Evolutionary conservation across 1,140 invertebrate species (phyloP), one percentile per base, ranked within the genome.

Genomic region (Lasaia peninsularis): DNA sequence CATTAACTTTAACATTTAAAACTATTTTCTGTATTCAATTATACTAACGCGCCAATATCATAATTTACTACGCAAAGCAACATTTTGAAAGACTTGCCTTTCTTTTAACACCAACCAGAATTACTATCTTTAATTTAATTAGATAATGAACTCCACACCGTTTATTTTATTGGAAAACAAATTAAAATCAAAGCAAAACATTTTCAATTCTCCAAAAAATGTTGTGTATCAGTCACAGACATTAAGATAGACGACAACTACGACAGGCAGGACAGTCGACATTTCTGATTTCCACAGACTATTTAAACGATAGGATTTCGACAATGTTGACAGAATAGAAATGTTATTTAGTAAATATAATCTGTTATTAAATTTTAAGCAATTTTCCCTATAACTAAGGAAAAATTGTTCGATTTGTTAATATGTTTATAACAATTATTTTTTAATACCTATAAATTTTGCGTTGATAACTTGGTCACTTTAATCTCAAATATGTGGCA

Each of bases 11-110:
- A 60, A 54, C 33, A 48, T 34, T 33, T 40, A 33, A 40, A 58
- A 33, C 44, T 33, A 10, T 10, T 60, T 33, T 56, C 33, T 16
- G 9, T n/a, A 44, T 49, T 56, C 33, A 18, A 63, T 55, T 14
- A 53, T 51, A 71, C 63, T 75, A 78, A 73, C 71, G 78, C 78
- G 78, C 73, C 78, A 84, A 83, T 70, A 73, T 60, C 58, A 66
- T 58, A 56, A 60, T 69, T 58, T 58, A 67, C 69, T 63, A 69
- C 69, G 63, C 66, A 57, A 60, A 63, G 52, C 33, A 49, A 70
- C 56, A 67, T 65, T 68, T 72, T 52, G 48, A 24, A 20, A 58
- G 33, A 66, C 66, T 14, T 28, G 78, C 77, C 77, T 80, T 78
- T 62, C 69, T 72, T 69, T 65, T 72, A 63, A 66, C 62, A 62